Conservation (phyloP, 1,140 invertebrate genomes). For the Scaptodrosophila lebanonensis region DNA sequence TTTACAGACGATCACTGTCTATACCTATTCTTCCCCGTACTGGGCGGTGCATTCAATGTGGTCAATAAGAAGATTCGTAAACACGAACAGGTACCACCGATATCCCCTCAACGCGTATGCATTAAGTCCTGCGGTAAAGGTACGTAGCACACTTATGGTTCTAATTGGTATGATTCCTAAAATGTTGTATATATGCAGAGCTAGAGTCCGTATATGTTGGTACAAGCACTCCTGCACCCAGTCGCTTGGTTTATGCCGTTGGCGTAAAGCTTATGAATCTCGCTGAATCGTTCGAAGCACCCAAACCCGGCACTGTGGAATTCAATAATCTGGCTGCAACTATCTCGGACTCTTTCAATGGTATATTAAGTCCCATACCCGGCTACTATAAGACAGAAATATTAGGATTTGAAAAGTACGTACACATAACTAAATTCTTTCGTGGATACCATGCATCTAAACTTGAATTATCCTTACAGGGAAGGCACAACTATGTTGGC, state of each 20-base stretch:
- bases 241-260: conserved; percentile 83
- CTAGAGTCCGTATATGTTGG: conserved; percentile 79
- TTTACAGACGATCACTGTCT: conserved; percentile 90
- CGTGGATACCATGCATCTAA: background rate
- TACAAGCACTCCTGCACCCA: conserved; percentile 81
- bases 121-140: conserved; percentile 87
- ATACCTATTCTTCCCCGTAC: conserved; percentile 92
- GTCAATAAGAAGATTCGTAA: conserved; percentile 92
- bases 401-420: conserved; percentile 85
- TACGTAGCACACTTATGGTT: conserved; percentile 48
- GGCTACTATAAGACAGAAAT: conserved; percentile 85
- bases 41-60: conserved; percentile 89
- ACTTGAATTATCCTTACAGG: conserved; percentile 62
- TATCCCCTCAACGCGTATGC: conserved; percentile 89
- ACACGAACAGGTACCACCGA: conserved; percentile 86
- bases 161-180: background rate
- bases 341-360: conserved; percentile 82
- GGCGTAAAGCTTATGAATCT: conserved; percentile 86
- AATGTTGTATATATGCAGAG: conserved; percentile 28
- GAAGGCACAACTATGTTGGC: conserved; percentile 81
- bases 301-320: conserved; percentile 82
- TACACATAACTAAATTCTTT: conserved; percentile 22
- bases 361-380: conserved; percentile 81
- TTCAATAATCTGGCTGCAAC: conserved; percentile 85
- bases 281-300: conserved; percentile 86